Base-by-base conservation (phyloP, 1,140 invertebrate genomes). In the Hestina assimilis region DNA sequence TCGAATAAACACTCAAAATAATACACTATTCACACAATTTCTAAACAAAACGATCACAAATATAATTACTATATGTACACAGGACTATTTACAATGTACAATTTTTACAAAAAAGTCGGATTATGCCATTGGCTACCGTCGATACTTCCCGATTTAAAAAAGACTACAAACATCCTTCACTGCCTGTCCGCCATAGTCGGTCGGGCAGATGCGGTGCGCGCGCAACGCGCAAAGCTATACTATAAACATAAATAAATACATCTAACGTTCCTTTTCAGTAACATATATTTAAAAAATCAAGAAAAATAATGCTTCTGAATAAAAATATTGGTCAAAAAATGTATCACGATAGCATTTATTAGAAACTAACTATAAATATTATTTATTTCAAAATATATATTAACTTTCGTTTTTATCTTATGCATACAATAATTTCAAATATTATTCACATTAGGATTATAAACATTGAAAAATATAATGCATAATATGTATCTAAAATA, bases 21-120 rank as follows among this genome's bases (percentile, higher is more conserved):
- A 78, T 83, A 88, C 84, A 89, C 84, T 89, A 88, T 89, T 88
- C 81, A 89, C 85, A 89, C 82, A 88, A 86, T 84, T 84, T 79
- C 73, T 82, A 86, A 87, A 82, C 80, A 83, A 85, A 85, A 82
- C 76, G 79, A 83, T 70, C 86, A 89, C 86, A 89, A 89, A 89
- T 89, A 89, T 89, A 87, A 89, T 81, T 80, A 87, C 87, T 89
- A 89, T 89, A 88, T 89, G 81, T 89, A 89, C 87, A 89, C 83
- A 79, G 78, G 79, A 89, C 86, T 89, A 89, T 89, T 89, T 89
- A 89, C 87, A 89, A 89, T 89, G 83, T 88, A 84, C 83, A 87
- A 84, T 81, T 85, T 83, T 86, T 83, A 89, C 81, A 85, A 82
- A 86, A 85, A 79, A 82, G 76, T 66, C 75, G 74, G 75, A 73